Base-by-base conservation (phyloP, 2,888 invertebrate species). In the Agonopterix subpropinquella region DNA sequence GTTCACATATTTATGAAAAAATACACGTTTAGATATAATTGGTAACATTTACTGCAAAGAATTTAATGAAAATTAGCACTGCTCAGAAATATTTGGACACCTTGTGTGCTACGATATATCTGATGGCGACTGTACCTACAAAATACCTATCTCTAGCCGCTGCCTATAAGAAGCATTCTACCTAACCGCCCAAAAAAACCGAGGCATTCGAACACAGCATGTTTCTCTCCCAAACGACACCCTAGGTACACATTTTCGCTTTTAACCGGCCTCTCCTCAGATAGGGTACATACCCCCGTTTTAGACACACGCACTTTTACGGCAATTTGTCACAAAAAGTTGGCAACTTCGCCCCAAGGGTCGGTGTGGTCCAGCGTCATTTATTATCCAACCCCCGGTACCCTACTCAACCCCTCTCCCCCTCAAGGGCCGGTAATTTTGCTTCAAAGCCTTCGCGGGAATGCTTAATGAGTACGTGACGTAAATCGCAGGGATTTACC, bases 271-370 rank as follows among this genome's bases (percentile, higher is more conserved):
- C 28, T 28, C 28, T 28, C 28, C 37, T 28, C 28, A 28, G 28
- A 28, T 39, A 11, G 11, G 39, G 11, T 56, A 55, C 58, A 54
- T 55, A 50, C 56, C 39, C 39, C 28, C 13, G 53, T 52, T 59
- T 80, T 79, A 77, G 75, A 64, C 65, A 53, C 66, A 77, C 78
- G 80, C 76, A 82, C 82, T 83, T 80, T 80, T 70, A 71, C 67
- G 69, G 80, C 76, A 84, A 86, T 86, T 85, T 87, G 86, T 85
- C 86, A 87, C 80, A 84, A 84, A 86, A 86, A 86, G 82, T 85
- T 81, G 72, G 72, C 74, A 75, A 80, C 77, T 79, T 75, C 67
- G 65, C 75, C 82, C 82, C 74, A 54, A 56, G 69, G 73, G 70
- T 59, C 61, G 65, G 56, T 56, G 58, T 58, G 57, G 59, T 58